phyloP scores from a whole-genome alignment of 2,113 vertebrate genomes.

The Merops nubicus region DNA sequence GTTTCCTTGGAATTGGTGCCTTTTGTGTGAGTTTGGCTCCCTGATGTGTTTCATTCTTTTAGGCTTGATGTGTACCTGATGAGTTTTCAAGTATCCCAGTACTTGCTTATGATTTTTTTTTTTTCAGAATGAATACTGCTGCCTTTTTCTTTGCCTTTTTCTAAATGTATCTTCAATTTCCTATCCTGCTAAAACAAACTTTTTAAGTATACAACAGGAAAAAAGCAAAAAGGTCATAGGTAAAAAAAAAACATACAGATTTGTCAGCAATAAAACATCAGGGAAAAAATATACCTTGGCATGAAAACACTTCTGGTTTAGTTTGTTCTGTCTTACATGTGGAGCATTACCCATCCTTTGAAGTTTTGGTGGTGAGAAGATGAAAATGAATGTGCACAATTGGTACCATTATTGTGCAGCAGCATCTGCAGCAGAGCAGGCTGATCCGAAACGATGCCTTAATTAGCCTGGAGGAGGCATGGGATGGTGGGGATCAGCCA shows the following conservation, averaged over 20 bases:
- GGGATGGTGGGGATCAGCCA: not conserved
- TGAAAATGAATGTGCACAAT: slow-evolving; percentile 7
- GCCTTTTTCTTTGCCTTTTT: not conserved
- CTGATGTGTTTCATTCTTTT: not conserved
- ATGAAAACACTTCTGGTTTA: not conserved
- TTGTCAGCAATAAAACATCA: not conserved
- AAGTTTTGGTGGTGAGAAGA: not conserved
- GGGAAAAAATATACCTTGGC: not conserved
- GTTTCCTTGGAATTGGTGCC: not conserved
- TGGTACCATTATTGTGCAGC: not conserved
- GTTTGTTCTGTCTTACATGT: not conserved
- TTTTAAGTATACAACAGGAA: not conserved
- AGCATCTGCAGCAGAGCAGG: slow-evolving; percentile 20
- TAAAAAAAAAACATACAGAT: no score
- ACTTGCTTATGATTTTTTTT: not conserved
- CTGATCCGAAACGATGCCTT: not conserved
- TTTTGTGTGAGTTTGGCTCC: not conserved
- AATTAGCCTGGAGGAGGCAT: not conserved
- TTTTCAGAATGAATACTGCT: not conserved
- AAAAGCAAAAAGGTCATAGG: not conserved
- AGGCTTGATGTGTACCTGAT: not conserved
- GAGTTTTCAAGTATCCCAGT: not conserved
- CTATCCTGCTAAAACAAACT: not conserved
- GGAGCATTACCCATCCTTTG: not conserved
- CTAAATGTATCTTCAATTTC: not conserved